Evolutionary conservation across 2,797 vertebrate species (phyloP).

Genomic region (Bufotes viridis): DNA sequence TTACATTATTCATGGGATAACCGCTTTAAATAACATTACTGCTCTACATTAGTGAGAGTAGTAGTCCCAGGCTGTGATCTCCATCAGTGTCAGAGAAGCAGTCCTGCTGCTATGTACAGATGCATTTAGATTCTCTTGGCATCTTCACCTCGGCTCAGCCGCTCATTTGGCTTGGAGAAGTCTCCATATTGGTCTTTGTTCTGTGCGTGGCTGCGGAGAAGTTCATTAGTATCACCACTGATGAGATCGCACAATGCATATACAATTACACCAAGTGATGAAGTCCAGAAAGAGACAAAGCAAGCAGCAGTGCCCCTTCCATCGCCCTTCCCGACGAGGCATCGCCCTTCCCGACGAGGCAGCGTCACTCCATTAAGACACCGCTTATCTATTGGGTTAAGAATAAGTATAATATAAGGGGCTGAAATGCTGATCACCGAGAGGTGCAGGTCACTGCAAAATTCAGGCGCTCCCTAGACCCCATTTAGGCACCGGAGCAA

Average conservation of each 20-base stretch:
- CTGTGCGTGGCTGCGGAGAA: not conserved
- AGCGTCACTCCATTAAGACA: not conserved
- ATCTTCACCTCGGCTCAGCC: not conserved
- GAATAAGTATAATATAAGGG: not conserved
- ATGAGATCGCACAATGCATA: constrained; percentile 35
- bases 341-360: too few relatives aligned
- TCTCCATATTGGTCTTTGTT: not conserved
- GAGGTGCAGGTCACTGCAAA: not conserved
- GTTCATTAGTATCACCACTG: constrained; percentile 17
- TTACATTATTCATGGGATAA: not conserved
- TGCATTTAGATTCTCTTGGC: not conserved
- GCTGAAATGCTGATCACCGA: too few relatives aligned
- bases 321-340: not conserved
- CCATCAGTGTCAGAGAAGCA: too few relatives aligned
- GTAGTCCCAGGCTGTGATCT: not conserved
- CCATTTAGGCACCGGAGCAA: not conserved
- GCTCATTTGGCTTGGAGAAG: not conserved
- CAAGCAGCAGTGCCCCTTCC: not conserved
- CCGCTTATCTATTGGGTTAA: not conserved
- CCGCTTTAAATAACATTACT: not conserved
- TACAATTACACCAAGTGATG: constrained; percentile 12
- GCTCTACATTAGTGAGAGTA: not conserved
- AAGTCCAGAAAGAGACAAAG: not conserved
- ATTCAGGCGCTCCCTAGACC: not conserved
- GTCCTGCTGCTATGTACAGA: not conserved